Conservation (phyloP, 2,888 invertebrate genomes). For the Lymantria dispar region DNA sequence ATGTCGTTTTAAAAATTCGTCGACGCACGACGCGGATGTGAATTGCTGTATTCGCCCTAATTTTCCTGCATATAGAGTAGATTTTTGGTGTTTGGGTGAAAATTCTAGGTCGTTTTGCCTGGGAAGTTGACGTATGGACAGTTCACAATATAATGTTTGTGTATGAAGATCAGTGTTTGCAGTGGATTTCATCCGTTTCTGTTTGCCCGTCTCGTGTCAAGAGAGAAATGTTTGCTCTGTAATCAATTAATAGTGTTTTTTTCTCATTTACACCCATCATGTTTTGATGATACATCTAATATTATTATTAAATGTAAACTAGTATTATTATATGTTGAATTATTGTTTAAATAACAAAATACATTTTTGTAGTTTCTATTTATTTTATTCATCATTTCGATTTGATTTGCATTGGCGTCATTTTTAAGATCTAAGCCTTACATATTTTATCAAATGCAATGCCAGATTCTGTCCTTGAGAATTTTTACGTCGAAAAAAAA, state of each 20-base stretch:
- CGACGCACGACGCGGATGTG: conserved; percentile 24
- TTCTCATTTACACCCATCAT: neutral
- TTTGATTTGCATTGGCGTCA: too few species aligned
- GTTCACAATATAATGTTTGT: conserved; percentile 75
- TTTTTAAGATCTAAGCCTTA: too few species aligned
- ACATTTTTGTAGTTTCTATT: too few species aligned
- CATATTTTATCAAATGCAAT: too few species aligned
- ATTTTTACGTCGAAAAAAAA: too few species aligned
- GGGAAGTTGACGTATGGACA: conserved; percentile 63
- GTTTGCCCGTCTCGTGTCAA: conserved; percentile 56
- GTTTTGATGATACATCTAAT: neutral
- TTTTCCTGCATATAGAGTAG: conserved; percentile 34
- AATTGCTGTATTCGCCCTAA: conserved; percentile 38
- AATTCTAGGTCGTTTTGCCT: conserved; percentile 37
- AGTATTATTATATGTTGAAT: too few species aligned
- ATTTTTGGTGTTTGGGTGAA: conserved; percentile 18
- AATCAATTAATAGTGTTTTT: conserved; percentile 38
- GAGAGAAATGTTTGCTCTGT: conserved; percentile 50
- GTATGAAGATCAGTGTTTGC: conserved; percentile 64
- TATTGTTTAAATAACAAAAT: too few species aligned
- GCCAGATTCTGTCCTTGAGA: too few species aligned
- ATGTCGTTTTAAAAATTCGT: conserved; percentile 68
- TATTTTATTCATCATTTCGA: too few species aligned
- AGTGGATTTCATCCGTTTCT: conserved; percentile 54
- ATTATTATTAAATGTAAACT: too few species aligned